Percentiles rank a stretch among this genome's conserved stretches.
Evolutionary conservation across 2,888 invertebrate genomes (phyloP).

Genomic region (Sceliomorpha sp.): DNA sequence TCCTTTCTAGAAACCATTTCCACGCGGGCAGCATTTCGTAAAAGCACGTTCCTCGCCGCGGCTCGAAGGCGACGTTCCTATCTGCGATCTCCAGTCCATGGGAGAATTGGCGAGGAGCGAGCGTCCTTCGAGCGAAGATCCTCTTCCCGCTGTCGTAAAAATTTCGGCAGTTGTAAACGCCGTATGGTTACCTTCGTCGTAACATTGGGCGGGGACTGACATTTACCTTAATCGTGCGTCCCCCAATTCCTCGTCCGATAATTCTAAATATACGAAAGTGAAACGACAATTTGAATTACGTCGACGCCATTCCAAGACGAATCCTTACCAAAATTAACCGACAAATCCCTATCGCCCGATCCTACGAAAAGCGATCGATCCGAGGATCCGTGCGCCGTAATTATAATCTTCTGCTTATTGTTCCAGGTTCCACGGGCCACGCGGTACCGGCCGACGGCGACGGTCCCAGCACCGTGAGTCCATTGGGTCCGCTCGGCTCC

Average conservation of each 20-base stretch:
- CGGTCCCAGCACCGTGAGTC: slow-evolving; percentile 69
- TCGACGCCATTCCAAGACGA: too few species aligned
- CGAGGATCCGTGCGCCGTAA: too few species aligned
- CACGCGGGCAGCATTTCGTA: slow-evolving; percentile 2
- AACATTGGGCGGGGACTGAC: slow-evolving; percentile 43
- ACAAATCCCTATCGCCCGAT: too few species aligned
- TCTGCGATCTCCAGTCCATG: slow-evolving; percentile 54
- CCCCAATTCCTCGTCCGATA: too few species aligned
- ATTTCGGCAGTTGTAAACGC: slow-evolving; percentile 53
- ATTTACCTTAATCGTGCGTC: slow-evolving; percentile 24
- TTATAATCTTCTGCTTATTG: too few species aligned
- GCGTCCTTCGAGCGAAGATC: slow-evolving; percentile 59
- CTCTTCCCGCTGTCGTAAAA: slow-evolving; percentile 58
- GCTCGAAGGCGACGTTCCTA: slow-evolving; percentile 35
- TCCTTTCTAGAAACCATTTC: slow-evolving; percentile 19
- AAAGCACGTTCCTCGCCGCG: slow-evolving; percentile 15
- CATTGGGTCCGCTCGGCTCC: slow-evolving; percentile 65
- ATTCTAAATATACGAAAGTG: too few species aligned
- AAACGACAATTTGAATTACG: too few species aligned
- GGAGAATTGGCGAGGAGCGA: slow-evolving; percentile 50
- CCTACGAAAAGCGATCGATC: too few species aligned
- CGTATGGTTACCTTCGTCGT: slow-evolving; percentile 41
- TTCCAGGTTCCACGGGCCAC: slow-evolving; percentile 56
- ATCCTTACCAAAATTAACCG: too few species aligned
- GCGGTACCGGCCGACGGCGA: slow-evolving; percentile 67